Evolutionary conservation across 2,797 vertebrate genomes (phyloP), one percentile per base, ranked within the genome.

Genomic region (Hylomyscus alleni): DNA sequence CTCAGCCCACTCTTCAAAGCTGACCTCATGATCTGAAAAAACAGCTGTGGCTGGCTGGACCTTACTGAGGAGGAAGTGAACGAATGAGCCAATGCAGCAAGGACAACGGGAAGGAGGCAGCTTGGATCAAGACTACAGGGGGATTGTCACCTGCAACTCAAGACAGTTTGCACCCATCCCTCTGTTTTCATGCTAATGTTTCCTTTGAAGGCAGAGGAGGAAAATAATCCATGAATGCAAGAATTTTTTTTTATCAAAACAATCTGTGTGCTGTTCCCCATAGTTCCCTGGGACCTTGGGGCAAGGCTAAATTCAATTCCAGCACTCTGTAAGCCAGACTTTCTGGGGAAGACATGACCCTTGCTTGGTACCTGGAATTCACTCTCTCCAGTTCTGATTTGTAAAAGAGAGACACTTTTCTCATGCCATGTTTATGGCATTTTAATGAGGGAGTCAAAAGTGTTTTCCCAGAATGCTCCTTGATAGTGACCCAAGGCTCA

Each of bases 181-280:
- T n/a, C 96, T 29, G 76, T 52, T 86, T 58, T 91, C 54, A 62
- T 31, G 81, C 69, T 73, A 85, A 93, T 77, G 87, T 94, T 89
- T 82, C 84, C 95, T 93, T 85, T 94, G 60, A 93, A 14, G 6
- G 60, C 50, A 50, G 90, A 95, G 37, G 34, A 22, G n/a, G 10
- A 91, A 85, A 92, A 89, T 90, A 94, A 69, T 37, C 87, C 93
- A 37, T 62, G 60, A 95, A 85, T 50, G 4, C 11, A 76, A 56
- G 29, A 24, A 89, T 90, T 93, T 86, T 84, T 20, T 92, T n/a
- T n/a, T n/a, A 92, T 94, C 91, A 90, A 19, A 50, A 52, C 44
- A 62, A 47, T 92, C 91, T 95, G 81, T 96, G 84, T 86, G 90
- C 47, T 82, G 40, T 86, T 94, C 60, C 86, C 76, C 54, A 1